Percentiles rank a stretch among this genome's conserved stretches.
phyloP scores from a whole-genome alignment of 2,888 invertebrate species.

The Drosophila ezoana region DNA sequence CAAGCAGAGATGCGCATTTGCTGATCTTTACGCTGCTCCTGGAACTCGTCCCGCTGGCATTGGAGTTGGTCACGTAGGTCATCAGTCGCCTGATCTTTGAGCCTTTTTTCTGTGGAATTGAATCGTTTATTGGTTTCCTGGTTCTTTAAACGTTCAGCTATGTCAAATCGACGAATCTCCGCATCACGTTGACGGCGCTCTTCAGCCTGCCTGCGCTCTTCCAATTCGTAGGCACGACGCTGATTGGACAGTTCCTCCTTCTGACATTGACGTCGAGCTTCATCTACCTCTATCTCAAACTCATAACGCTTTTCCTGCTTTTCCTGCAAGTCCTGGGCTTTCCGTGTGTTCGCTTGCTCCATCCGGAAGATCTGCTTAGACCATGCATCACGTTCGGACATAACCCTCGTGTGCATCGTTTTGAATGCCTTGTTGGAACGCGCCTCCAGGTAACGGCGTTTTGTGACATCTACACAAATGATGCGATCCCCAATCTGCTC shows the following conservation, averaged over 20 bases:
- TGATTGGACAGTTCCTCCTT: constrained; percentile 36
- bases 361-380: constrained; percentile 11
- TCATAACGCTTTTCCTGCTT: constrained; percentile 26
- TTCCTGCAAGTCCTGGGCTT: constrained; percentile 8
- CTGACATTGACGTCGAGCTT: constrained; percentile 52
- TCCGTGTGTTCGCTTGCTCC: constrained; percentile 14
- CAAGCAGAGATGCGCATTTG: constrained; percentile 41
- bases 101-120: not conserved
- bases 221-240: constrained; percentile 52
- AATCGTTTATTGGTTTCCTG: constrained; percentile 51
- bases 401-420: constrained; percentile 1
- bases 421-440: constrained; percentile 23
- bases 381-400: constrained; percentile 7
- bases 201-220: constrained; percentile 26
- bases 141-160: constrained; percentile 56
- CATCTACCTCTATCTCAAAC: constrained; percentile 41
- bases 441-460: constrained; percentile 41
- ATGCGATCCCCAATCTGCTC: constrained; percentile 54
- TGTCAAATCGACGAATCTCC: constrained; percentile 46
- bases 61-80: constrained; percentile 28
- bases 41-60: constrained; percentile 45
- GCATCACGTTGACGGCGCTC: constrained; percentile 7
- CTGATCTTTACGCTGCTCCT: constrained; percentile 28
- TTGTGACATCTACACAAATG: constrained; percentile 51
- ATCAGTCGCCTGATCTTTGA: constrained; percentile 13